phyloP scores from a whole-genome alignment of 1,140 invertebrate species.

The Archegozetes longisetosus region DNA sequence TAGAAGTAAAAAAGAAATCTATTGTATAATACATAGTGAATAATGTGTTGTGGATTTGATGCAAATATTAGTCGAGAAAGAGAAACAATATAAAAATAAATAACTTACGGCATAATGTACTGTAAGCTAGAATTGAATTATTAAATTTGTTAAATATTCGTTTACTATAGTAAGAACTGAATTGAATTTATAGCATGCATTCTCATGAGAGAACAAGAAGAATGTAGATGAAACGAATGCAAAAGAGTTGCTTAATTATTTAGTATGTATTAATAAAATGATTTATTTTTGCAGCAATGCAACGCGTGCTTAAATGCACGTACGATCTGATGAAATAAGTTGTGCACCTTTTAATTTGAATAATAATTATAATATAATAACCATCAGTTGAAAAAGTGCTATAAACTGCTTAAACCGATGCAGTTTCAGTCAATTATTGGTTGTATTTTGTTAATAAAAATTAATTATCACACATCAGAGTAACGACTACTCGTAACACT shows the following conservation, averaged over 20 bases:
- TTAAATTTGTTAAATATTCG: background rate
- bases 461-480: conserved; percentile 53
- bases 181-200: no score
- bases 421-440: no score
- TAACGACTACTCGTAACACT: conserved; percentile 52
- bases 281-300: background rate
- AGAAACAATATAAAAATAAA: background rate
- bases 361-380: background rate
- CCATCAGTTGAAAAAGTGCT: no score
- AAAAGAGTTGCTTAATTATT: no score
- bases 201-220: no score
- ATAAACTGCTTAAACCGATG: no score
- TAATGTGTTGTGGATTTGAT: background rate
- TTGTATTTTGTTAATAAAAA: no score
- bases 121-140: background rate
- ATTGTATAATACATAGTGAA: background rate
- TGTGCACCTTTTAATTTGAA: background rate
- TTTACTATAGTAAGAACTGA: no score
- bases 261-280: background rate
- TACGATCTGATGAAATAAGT: background rate
- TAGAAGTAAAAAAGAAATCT: no score
- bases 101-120: background rate
- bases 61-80: no score
- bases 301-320: background rate
- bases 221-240: no score